Evolutionary conservation across 2,113 vertebrate genomes (phyloP).

Genomic region (human (Homo sapiens)): GRCh38 chr4:47165501-47166000

Average conservation of each 20-base stretch:
- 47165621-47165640: neutral
- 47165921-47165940: neutral
- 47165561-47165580: neutral
- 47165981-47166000: neutral
- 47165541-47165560: neutral
- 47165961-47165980: neutral
- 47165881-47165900: neutral
- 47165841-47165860: neutral
- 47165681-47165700: neutral
- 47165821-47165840: neutral
- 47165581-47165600: neutral
- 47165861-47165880: neutral
- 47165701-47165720: neutral
- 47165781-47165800: neutral
- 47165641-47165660: neutral
- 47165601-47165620: neutral
- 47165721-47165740: neutral
- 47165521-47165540: neutral
- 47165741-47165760: neutral
- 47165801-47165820: neutral
- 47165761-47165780: neutral
- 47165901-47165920: neutral
- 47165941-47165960: neutral
- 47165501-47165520: neutral
- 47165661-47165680: neutral